Base-by-base conservation (phyloP, 2,888 invertebrate species). In the Ditylenchus weischeri region DNA sequence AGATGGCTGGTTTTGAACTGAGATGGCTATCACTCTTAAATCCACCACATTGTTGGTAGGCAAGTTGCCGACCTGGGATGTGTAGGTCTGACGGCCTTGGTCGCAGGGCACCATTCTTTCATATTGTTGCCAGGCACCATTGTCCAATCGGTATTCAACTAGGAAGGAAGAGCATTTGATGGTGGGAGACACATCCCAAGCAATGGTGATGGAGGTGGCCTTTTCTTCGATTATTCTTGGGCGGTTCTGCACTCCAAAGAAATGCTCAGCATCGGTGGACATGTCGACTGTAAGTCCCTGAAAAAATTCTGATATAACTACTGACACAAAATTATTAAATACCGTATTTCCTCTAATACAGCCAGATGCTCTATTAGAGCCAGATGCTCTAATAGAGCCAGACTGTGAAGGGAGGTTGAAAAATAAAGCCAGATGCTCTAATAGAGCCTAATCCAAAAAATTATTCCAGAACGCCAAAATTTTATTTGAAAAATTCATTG, bases 11-110 rank as follows among this genome's bases (percentile, higher is more conserved):
- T 80, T 79, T 51, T 76, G 74, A 23, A 70, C 73, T 15, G 77
- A 78, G 21, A 82, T 74, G 18, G 77, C 78, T 19, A 74, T 69
- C 29, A 83, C 79, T 21, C 83, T 72, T 29, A 83, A 65, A 54
- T 82, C 80, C 38, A 83, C 77, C 57, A 78, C 81, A 51, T 72
- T 78, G 69, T 83, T 83, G 13, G 83, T 82, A 21, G 80, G 78
- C 54, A 83, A 76, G 19, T 71, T 71, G 48, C 74, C 72, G 57
- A 83, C 78, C 35, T 78, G 76, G 35, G 77, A 71, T 21, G 76
- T 74, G 74, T 79, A 81, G 51, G 74, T 75, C 58, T 69, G 73
- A 38, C 78, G 74, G 8, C 78, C 78, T 36, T 74, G 76, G 54
- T 73, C 69, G 57, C 79, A 78, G 10, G 80, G 80, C 10, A 82